These are phyloP conservation scores for Folsomia manolachei DNA, from an alignment of 2,888 invertebrate genomes.

Conservation along the genomic window DNA sequence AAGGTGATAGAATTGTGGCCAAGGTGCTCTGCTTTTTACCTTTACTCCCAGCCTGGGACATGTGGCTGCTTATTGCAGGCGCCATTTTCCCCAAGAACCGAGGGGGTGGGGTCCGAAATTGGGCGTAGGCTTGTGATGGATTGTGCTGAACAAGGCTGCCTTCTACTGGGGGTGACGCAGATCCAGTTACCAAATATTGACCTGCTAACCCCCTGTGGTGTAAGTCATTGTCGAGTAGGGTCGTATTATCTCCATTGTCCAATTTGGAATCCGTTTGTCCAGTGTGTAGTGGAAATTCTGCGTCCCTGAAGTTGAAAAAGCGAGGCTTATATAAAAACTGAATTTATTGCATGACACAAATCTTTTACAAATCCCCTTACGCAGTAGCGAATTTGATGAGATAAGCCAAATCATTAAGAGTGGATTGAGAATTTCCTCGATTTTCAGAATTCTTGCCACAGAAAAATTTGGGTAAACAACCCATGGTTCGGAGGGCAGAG, in stretches of 20 bases:
- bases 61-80: neutral
- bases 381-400: slow-evolving; percentile 37
- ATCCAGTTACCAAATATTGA: neutral
- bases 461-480: slow-evolving; percentile 42
- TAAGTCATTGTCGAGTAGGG: neutral
- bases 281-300: neutral
- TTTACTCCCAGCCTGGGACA: neutral
- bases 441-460: slow-evolving; percentile 38
- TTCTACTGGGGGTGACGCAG: neutral
- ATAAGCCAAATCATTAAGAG: slow-evolving; percentile 38
- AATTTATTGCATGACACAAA: neutral
- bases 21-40: neutral
- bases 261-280: too few relatives aligned
- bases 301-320: slow-evolving; percentile 13
- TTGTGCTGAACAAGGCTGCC: too few relatives aligned
- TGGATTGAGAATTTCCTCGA: slow-evolving; percentile 17
- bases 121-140: too few relatives aligned
- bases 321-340: neutral
- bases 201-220: too few relatives aligned
- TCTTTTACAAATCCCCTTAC: slow-evolving; percentile 23
- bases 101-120: neutral
- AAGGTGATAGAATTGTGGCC: neutral
- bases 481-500: slow-evolving; percentile 38
- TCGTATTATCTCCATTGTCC: too few relatives aligned
- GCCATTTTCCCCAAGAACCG: neutral